Evolutionary conservation across 2,888 invertebrate genomes (phyloP).

Genomic region (Leptopilina myrica): DNA sequence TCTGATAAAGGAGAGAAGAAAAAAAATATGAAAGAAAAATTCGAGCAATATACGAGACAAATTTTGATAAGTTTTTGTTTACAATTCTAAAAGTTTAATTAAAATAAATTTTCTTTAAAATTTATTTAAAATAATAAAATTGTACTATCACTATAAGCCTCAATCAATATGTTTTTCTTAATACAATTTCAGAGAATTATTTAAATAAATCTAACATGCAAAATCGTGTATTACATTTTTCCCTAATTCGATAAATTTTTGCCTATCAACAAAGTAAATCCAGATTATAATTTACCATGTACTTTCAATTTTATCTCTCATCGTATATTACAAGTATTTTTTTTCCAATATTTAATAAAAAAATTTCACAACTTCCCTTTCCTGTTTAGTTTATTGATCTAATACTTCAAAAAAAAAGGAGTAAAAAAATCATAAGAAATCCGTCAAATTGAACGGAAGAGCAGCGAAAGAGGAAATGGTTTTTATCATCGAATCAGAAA

Average conservation of each 20-base stretch:
- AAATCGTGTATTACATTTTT: background rate
- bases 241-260: background rate
- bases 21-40: background rate
- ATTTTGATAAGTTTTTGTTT: background rate
- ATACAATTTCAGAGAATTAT: background rate
- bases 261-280: background rate
- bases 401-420: too few relatives aligned
- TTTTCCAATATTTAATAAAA: background rate
- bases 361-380: background rate
- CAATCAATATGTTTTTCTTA: too few relatives aligned
- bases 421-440: background rate
- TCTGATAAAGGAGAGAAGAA: background rate
- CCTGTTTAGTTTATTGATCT: background rate
- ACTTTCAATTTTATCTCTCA: slow-evolving; percentile 9
- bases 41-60: slow-evolving; percentile 4
- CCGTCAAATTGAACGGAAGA: background rate
- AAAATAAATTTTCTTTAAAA: background rate
- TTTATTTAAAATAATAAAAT: too few relatives aligned
- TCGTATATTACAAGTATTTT: slow-evolving; percentile 33
- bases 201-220: background rate
- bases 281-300: slow-evolving; percentile 16
- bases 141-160: too few relatives aligned
- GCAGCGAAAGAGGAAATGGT: background rate
- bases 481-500: slow-evolving; percentile 6
- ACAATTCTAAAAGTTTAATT: background rate